Evolutionary conservation across 2,888 invertebrate species (phyloP), one percentile per base, ranked within the genome.

Genomic region (Oasisia sp.): DNA sequence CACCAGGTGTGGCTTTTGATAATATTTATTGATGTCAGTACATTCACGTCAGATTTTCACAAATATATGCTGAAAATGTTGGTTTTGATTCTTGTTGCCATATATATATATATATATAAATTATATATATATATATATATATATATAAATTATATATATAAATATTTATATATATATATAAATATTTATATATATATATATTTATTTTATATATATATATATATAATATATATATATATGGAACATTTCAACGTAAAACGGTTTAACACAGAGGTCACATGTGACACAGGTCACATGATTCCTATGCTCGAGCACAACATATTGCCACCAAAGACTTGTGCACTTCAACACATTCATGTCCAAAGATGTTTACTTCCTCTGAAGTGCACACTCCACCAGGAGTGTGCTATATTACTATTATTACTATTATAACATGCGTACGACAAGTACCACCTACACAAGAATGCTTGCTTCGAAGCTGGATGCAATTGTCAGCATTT

Each of bases 141-240:
- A 50, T 50, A 50, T 50, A 12, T 50, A 50, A 8, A 50, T 50
- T 91, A 91, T 32, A 91, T 91, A 58, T 27, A 91, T 56, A 50
- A 9, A 50, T 50, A 50, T 50, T 1, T 50, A 50, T 14, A 50
- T 50, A 14, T 50, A 50, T 50, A 50, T 50, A 12, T 50, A 50
- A 8, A 50, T 50, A 50, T 50, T 56, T 32, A 91, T 45, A 32
- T 45, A 56, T 56, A 91, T 32, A 45, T 45, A n/a, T 91, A 56
- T 56, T 27, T n/a, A n/a, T n/a, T 50, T 5, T 50, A 50, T 50
- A 50, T 50, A 50, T 50, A 50, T 50, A 50, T 50, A 50, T 50
- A 50, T 50, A 50, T 9, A 50, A 50, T 50, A 50, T 50, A 50
- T 50, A 50, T 9, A 50, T 50, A 50, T 50, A 50, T 11, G 8